Evolutionary conservation across 2,797 vertebrate species (phyloP).

Genomic region (Eidolon dupreanum): DNA sequence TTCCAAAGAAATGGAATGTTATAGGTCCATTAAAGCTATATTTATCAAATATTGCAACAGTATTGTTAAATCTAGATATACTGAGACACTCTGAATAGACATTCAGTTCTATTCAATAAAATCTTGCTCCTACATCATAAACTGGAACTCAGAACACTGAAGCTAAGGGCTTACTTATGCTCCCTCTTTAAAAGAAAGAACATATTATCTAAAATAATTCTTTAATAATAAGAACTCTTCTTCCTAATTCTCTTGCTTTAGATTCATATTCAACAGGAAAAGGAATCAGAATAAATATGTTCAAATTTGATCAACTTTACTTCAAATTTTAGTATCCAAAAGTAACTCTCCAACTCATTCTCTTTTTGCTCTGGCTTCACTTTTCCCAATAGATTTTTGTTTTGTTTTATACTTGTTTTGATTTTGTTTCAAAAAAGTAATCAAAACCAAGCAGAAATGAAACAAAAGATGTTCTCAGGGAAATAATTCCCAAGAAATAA

Average conservation of each 20-base stretch:
- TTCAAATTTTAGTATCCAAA: conserved; percentile 38
- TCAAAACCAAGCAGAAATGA: conserved; percentile 46
- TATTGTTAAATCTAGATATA: conserved; percentile 13
- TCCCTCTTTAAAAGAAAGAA: background rate
- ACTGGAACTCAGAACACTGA: background rate
- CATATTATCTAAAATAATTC: background rate
- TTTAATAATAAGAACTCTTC: conserved; percentile 19
- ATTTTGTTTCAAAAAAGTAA: conserved; percentile 34
- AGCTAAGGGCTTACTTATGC: background rate
- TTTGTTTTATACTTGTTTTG: background rate
- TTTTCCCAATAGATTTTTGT: background rate
- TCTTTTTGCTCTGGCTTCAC: conserved; percentile 9
- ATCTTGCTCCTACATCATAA: background rate
- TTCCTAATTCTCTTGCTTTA: background rate
- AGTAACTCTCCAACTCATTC: background rate
- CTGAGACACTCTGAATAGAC: background rate
- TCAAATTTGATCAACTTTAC: background rate
- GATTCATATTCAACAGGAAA: background rate
- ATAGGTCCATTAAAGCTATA: background rate
- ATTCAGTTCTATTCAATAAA: background rate
- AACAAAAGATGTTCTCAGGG: background rate
- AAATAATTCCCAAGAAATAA: conserved; percentile 47
- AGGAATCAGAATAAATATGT: background rate
- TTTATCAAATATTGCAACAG: background rate
- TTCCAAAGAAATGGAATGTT: background rate